Evolutionary conservation across 2,888 invertebrate genomes (phyloP).

Genomic region (Nomada ferruginata): DNA sequence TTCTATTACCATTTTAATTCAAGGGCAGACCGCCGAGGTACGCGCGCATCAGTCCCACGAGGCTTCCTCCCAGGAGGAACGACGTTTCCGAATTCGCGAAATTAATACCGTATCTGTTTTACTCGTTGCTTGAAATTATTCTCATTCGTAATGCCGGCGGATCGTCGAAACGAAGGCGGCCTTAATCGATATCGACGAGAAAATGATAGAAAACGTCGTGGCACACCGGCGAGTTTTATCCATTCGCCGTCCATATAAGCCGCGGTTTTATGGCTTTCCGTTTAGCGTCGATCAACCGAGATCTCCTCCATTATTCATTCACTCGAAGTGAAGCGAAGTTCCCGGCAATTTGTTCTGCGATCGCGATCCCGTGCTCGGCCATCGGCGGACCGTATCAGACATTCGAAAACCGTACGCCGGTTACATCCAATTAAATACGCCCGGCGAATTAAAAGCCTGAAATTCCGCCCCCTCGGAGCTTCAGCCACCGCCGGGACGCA

Average conservation of each 20-base stretch:
- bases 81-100: neutral
- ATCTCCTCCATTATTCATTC: constrained; percentile 48
- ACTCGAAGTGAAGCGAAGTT: constrained; percentile 28
- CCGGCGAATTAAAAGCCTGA: constrained; percentile 43
- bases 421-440: constrained; percentile 52
- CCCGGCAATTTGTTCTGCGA: constrained; percentile 44
- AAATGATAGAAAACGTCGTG: neutral
- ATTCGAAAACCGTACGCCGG: constrained; percentile 51
- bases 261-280: constrained; percentile 23
- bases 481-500: neutral
- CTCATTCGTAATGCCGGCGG: no score
- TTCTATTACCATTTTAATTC: constrained; percentile 84
- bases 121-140: no score
- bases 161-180: neutral
- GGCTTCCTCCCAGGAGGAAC: neutral
- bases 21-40: constrained; percentile 74
- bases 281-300: constrained; percentile 25
- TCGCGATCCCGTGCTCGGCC: constrained; percentile 16
- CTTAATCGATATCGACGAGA: neutral
- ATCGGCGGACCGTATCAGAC: constrained; percentile 29
- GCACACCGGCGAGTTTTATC: no score
- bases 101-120: neutral
- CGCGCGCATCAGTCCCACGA: constrained; percentile 50
- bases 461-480: constrained; percentile 11
- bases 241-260: constrained; percentile 8